Conservation (phyloP, 2,113 vertebrate genomes). For the Chrysochloris asiatica region DNA sequence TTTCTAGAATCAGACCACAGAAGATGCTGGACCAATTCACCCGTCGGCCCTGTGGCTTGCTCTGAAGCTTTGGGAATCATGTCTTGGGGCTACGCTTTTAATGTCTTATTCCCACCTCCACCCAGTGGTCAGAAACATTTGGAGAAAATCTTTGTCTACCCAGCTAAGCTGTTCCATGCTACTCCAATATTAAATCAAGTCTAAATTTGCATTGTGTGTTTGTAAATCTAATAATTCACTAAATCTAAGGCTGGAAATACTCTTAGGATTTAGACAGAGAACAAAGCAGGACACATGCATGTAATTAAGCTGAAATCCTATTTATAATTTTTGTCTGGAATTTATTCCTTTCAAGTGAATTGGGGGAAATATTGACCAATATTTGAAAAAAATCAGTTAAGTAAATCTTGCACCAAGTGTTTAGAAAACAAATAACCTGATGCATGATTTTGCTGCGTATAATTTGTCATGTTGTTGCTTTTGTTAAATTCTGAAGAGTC, state of each 20-base stretch:
- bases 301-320: constrained; percentile 52
- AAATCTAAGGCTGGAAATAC: constrained; percentile 28
- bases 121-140: constrained; percentile 4
- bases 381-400: constrained; percentile 1
- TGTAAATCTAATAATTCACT: constrained; percentile 51
- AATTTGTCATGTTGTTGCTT: not conserved
- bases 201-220: constrained; percentile 27
- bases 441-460: not conserved
- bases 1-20: not conserved
- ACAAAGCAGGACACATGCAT: not conserved
- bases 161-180: not conserved
- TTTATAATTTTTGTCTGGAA: not conserved
- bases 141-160: not conserved
- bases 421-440: constrained; percentile 42
- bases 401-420: constrained; percentile 16
- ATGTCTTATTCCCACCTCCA: not conserved
- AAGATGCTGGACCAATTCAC: not conserved
- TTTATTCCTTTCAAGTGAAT: constrained; percentile 23
- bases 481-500: too few relatives aligned
- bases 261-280: constrained; percentile 29
- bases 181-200: constrained; percentile 15
- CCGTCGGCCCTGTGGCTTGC: rapidly evolving
- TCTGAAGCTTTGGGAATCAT: not conserved
- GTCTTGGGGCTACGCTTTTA: not conserved
- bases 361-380: not conserved